Evolutionary conservation across 2,888 invertebrate genomes (phyloP).

Genomic region (Strigamia maritima): DNA sequence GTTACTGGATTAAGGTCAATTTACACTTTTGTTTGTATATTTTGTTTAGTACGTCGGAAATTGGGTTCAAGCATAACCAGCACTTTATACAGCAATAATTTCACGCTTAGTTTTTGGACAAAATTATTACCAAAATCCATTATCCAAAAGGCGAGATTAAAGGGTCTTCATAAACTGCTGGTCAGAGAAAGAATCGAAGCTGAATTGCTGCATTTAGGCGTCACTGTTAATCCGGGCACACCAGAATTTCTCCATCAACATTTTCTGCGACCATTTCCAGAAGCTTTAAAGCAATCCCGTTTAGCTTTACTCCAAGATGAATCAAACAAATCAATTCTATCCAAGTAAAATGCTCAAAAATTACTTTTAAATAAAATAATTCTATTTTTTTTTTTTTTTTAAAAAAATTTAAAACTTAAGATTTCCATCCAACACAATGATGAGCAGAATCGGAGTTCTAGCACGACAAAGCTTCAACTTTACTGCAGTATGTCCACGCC

Average conservation of each 20-base stretch:
- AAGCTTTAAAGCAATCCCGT: slow-evolving; percentile 22
- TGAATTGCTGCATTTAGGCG: background rate
- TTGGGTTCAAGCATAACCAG: background rate
- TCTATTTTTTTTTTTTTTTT: background rate
- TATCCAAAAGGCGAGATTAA: slow-evolving; percentile 17
- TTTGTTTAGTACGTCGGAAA: background rate
- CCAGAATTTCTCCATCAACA: slow-evolving; percentile 34
- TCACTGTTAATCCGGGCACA: slow-evolving; percentile 18
- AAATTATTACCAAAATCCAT: background rate
- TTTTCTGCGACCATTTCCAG: slow-evolving; percentile 28
- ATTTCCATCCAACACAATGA: background rate
- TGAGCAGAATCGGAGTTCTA: background rate
- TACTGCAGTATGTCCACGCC: background rate
- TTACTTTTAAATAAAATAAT: background rate
- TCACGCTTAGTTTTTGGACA: background rate
- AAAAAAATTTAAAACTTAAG: no score
- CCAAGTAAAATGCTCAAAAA: background rate
- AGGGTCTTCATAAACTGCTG: background rate
- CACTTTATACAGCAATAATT: background rate
- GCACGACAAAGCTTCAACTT: background rate
- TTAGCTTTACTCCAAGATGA: slow-evolving; percentile 35
- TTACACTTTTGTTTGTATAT: no score
- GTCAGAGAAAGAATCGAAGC: background rate
- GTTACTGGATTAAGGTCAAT: background rate
- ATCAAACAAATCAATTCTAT: slow-evolving; percentile 31